phyloP scores from a whole-genome alignment of 2,797 vertebrate species.

The Orestias chungarensis region DNA sequence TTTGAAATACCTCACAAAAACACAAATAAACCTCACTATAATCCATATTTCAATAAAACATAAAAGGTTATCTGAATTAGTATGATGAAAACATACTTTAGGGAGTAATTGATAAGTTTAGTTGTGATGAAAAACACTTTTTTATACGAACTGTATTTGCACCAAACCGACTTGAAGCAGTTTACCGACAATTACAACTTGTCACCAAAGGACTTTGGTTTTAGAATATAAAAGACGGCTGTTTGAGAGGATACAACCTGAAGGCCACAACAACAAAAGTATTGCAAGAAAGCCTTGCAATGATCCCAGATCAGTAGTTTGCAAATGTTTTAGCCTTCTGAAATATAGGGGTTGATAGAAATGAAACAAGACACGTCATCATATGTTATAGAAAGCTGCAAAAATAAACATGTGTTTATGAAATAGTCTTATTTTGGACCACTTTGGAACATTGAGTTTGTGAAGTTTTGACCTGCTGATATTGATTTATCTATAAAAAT shows the following conservation, averaged over 20 bases:
- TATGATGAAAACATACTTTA: neutral
- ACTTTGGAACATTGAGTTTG: neutral
- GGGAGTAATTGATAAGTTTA: neutral
- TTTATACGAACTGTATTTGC: neutral
- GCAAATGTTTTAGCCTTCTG: too few relatives aligned
- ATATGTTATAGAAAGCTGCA: neutral
- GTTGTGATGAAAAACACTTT: neutral
- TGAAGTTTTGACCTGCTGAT: neutral
- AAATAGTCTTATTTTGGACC: neutral
- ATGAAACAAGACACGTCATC: too few relatives aligned
- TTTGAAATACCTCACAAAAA: conserved; percentile 8
- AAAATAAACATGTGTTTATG: neutral
- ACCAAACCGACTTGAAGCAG: neutral
- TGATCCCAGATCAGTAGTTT: too few relatives aligned
- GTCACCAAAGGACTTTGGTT: neutral
- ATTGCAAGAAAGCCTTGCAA: too few relatives aligned
- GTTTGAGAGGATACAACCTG: too few relatives aligned
- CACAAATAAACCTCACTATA: neutral
- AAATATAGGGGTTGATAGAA: too few relatives aligned
- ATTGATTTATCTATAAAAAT: neutral
- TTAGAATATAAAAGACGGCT: too few relatives aligned
- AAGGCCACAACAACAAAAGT: too few relatives aligned
- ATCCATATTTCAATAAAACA: neutral
- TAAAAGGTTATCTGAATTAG: neutral
- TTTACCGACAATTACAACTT: neutral